Conservation (phyloP, 2,797 vertebrate species). For the Chromis chromis region DNA sequence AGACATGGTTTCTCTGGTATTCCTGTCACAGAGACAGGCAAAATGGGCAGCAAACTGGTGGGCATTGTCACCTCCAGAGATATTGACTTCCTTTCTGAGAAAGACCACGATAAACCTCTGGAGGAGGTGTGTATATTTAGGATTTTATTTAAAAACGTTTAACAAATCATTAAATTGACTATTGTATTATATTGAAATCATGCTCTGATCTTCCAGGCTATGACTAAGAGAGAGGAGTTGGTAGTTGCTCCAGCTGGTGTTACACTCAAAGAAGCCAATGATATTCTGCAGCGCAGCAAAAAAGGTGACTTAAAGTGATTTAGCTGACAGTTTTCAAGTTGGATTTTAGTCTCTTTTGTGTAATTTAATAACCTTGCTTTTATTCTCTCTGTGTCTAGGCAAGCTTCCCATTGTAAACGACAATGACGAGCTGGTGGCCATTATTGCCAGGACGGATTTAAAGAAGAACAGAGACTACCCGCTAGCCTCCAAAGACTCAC, state of each 20-base stretch:
- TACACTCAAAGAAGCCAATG: conserved; percentile 94
- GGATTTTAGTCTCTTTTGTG: not conserved
- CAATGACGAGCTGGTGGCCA: conserved; percentile 91
- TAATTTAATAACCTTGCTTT: not conserved
- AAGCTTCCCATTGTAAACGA: conserved; percentile 96
- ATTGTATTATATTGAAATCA: not conserved
- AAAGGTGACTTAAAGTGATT: conserved; percentile 84
- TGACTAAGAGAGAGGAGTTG: conserved; percentile 93
- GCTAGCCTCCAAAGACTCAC: conserved; percentile 92
- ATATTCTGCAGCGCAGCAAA: conserved; percentile 95
- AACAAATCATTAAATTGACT: not conserved
- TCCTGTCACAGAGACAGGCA: conserved; percentile 91
- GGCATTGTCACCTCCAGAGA: conserved; percentile 95
- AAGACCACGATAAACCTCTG: conserved; percentile 87
- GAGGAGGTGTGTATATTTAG: conserved; percentile 83
- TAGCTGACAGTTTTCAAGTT: not conserved
- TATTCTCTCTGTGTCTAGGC: conserved; percentile 75
- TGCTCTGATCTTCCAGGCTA: conserved; percentile 81
- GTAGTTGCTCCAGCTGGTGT: conserved; percentile 92
- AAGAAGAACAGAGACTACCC: conserved; percentile 97
- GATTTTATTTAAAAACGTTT: not conserved
- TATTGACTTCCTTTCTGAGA: conserved; percentile 93
- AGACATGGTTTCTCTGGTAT: conserved; percentile 94
- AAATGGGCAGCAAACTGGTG: conserved; percentile 93
- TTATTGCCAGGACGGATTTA: conserved; percentile 93